Evolutionary conservation across 2,797 vertebrate genomes (phyloP).

Genomic region (Alca torda): DNA sequence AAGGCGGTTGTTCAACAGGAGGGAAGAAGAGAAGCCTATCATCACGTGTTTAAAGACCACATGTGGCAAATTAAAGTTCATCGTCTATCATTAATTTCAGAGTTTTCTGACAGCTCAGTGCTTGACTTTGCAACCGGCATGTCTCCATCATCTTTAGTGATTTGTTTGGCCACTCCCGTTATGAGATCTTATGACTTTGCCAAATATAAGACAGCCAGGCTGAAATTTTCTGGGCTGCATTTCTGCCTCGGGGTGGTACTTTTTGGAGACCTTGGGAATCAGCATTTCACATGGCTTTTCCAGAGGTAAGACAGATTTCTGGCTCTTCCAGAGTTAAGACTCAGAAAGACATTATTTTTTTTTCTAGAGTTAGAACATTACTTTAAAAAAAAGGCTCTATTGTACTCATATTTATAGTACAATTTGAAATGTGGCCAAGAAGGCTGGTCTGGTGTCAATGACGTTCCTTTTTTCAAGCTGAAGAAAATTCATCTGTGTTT

Average conservation of each 20-base stretch:
- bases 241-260: neutral
- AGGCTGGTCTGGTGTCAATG: neutral
- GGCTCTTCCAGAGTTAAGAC: neutral
- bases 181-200: neutral
- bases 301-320: neutral
- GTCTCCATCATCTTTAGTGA: fast-evolving
- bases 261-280: neutral
- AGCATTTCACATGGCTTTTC: neutral
- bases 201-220: neutral
- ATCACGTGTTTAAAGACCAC: neutral
- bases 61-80: neutral
- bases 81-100: neutral
- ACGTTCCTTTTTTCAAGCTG: neutral
- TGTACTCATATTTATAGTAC: neutral
- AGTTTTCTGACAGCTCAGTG: neutral
- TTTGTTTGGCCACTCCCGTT: neutral
- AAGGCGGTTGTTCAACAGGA: neutral
- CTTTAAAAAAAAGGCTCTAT: neutral
- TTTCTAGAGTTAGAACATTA: neutral
- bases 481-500: neutral
- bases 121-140: neutral
- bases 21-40: neutral
- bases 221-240: neutral
- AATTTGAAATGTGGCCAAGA: neutral
- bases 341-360: neutral